Base-by-base conservation (phyloP, 2,888 invertebrate species). In the Rotaria sp. region DNA sequence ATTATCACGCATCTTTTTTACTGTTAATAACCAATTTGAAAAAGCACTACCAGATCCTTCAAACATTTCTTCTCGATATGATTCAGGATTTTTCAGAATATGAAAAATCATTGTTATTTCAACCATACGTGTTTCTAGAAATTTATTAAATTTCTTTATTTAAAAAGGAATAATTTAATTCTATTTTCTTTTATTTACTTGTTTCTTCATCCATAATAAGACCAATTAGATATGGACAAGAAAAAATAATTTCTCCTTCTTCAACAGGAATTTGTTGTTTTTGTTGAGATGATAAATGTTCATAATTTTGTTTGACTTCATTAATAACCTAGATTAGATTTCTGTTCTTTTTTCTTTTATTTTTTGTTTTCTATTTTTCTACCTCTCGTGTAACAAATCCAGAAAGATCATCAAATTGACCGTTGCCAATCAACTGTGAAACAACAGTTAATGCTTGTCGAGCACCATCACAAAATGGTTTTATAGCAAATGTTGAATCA, bases 51-150 rank as follows among this genome's bases (percentile, higher is more conserved):
- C 35, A 21, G 35, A 5, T 21, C 35, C 21, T 18, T 67, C 35
- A 35, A 67, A 5, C 35, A 67, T 67, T 35, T 67, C 67, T 21
- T 67, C 67, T 30, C 24, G 45, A 80, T 80, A 45, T 26, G 26
- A 26, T 45, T 80, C 80, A 26, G 26, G 41, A 80, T 45, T 21
- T 80, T 80, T 80, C 3, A 80, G 80, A 3, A 80, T 26, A 45
- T 80, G 80, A 80, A 80, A 80, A 13, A 80, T 80, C 80, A 80
- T 80, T 41, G 80, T 38, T 26, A 80, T 45, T 80, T 80, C 80
- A 45, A 80, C n/a, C 13, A 80, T 8, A 80, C n/a, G 45, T 4
- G 26, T 24, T 11, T 80, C 75, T 75, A 75, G 35, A 18, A 18
- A 4, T 26, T n/a, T 1, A n/a, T 3, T 13, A 1, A 11, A 1